These are phyloP conservation scores for Tyrannus savana DNA, from an alignment of 2,113 vertebrate genomes.

Conservation along the genomic window DNA sequence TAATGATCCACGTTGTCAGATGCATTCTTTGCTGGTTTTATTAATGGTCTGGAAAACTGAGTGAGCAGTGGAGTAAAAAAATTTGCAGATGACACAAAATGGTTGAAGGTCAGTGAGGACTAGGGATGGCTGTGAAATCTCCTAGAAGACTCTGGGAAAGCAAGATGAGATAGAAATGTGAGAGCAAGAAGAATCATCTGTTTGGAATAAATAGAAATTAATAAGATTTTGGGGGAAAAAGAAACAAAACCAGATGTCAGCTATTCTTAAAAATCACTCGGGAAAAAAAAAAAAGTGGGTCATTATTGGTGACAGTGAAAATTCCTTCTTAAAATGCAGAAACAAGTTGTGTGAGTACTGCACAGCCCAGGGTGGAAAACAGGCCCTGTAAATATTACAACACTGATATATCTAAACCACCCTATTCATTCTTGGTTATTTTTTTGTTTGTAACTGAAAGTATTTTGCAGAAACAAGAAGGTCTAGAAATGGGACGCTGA, in stretches of 20 bases:
- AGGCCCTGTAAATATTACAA: neutral
- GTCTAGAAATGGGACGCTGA: neutral
- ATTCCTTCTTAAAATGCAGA: neutral
- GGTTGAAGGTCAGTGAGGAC: neutral
- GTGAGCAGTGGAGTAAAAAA: neutral
- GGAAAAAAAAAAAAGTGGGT: neutral
- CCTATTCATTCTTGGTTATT: neutral
- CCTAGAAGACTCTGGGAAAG: neutral
- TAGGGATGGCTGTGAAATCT: neutral
- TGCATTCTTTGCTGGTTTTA: neutral
- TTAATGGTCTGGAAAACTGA: neutral
- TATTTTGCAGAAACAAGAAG: neutral
- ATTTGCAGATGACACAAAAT: neutral
- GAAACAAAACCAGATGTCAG: neutral
- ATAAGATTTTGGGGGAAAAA: neutral
- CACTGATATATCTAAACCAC: neutral
- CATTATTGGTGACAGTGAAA: neutral
- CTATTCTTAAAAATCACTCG: neutral
- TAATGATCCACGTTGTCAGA: neutral
- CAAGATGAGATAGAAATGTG: neutral
- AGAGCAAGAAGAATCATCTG: neutral
- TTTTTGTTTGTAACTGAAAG: neutral
- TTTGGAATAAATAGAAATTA: neutral
- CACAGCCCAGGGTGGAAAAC: neutral
- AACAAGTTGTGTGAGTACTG: neutral